A percentile compares a stretch with the other conserved stretches of the same genome.
Conservation (phyloP, 2,888 invertebrate species). For the Dryocosmus kuriphilus region DNA sequence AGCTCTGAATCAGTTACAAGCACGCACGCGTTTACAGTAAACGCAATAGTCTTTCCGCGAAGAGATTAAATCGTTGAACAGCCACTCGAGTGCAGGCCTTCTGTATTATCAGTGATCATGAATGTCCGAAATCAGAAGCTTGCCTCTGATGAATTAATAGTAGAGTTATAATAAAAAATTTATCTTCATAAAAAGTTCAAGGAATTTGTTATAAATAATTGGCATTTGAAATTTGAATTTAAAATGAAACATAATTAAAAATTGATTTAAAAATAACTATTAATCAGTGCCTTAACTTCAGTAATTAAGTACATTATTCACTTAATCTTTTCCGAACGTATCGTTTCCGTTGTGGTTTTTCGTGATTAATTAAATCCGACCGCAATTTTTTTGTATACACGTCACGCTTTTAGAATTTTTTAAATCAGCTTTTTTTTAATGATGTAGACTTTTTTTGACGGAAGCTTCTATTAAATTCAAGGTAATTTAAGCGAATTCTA, state of each 20-base stretch:
- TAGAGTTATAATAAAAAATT: slow-evolving; percentile 1
- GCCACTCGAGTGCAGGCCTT: slow-evolving; percentile 11
- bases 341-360: too few relatives aligned
- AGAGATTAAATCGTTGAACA: slow-evolving; percentile 34
- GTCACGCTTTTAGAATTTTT: too few relatives aligned
- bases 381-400: too few relatives aligned
- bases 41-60: slow-evolving; percentile 34
- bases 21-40: slow-evolving; percentile 33
- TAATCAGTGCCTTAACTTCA: not conserved
- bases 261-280: not conserved
- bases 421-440: too few relatives aligned
- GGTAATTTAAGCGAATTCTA: too few relatives aligned
- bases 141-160: slow-evolving; percentile 19
- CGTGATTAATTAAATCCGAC: too few relatives aligned
- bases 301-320: not conserved
- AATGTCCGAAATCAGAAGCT: slow-evolving; percentile 35
- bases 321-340: not conserved
- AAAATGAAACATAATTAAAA: not conserved
- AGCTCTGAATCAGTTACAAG: slow-evolving; percentile 23
- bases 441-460: too few relatives aligned
- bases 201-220: not conserved
- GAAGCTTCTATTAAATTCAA: too few relatives aligned
- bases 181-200: slow-evolving; percentile 1
- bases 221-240: not conserved
- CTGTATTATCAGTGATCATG: slow-evolving; percentile 33